Evolutionary conservation across 2,888 invertebrate species (phyloP), one percentile per base, ranked within the genome.

Genomic region (Pyrgus malvae): DNA sequence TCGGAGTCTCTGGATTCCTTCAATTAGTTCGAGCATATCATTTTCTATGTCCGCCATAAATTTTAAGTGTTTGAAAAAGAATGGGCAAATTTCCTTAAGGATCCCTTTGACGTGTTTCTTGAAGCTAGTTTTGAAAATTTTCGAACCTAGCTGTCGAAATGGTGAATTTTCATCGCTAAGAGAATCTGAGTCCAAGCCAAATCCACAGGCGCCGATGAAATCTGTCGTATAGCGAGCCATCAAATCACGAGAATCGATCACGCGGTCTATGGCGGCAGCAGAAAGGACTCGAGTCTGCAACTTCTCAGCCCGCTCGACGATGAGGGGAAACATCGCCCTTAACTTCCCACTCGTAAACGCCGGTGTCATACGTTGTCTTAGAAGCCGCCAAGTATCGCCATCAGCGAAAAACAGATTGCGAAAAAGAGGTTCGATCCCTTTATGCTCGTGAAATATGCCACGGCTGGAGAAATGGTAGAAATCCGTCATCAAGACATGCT

Each of bases 341-440:
- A 82, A 69, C 65, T 81, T 84, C 19, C 81, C 80, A 44, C 74
- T 76, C 5, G 80, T 76, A 62, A 84, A 84, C 1, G 82, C 78
- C 1, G 82, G 78, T 19, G 83, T 82, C 68, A 85, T 74, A 45
- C 81, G 74, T 65, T 81, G 78, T 6, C 85, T 71, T 55, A 83
- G 63, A 60, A 83, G 60, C 40, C 74, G 72, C 85, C 85, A 84
- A 37, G 77, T 45, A n/a, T 83, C 82, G 0, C 83, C 82, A 49
- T 80, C 83, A 11, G 78, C 78, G 44, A 80, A 76, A 49, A 83
- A 83, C 40, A 83, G 46, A 57, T 81, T 83, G 1, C 70, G 70
- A 56, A 80, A 45, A 57, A 83, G 58, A 1, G 80, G 80, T 44
- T 83, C 80, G 3, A 80, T 68, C 0, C 64, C 68, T 38, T 72